Percentiles rank a stretch among this genome's conserved stretches.
Conservation (phyloP, 2,888 invertebrate genomes). For the Latrodectus elegans region DNA sequence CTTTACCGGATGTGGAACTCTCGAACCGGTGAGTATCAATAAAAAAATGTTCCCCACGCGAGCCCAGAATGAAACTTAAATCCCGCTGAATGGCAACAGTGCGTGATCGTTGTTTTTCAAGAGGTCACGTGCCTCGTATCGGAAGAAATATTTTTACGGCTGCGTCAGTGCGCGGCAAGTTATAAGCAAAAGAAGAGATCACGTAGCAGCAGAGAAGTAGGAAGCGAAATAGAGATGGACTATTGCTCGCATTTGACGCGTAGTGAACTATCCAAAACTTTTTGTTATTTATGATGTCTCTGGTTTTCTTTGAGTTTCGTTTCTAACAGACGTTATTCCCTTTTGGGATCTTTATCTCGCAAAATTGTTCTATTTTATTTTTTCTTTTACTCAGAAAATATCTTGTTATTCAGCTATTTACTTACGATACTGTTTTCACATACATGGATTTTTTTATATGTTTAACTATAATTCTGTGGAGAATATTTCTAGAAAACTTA, state of each 20-base stretch:
- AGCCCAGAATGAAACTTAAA: conserved; percentile 28
- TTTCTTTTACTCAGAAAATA: too few species aligned
- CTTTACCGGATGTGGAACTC: too few species aligned
- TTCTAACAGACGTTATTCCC: background rate
- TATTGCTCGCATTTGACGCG: conserved; percentile 41
- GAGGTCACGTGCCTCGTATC: conserved; percentile 46
- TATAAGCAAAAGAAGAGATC: conserved; percentile 48
- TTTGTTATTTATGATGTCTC: conserved; percentile 45
- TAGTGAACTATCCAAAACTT: conserved; percentile 33
- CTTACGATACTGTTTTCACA: too few species aligned
- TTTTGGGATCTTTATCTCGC: background rate
- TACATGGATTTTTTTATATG: too few species aligned
- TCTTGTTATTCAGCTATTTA: too few species aligned
- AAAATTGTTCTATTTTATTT: background rate
- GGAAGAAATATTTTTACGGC: conserved; percentile 34
- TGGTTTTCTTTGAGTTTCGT: conserved; percentile 11
- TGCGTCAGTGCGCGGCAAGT: conserved; percentile 4
- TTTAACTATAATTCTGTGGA: too few species aligned
- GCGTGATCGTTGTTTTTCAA: conserved; percentile 56
- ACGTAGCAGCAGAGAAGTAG: conserved; percentile 18
- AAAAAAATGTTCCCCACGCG: too few species aligned
- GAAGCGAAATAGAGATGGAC: conserved; percentile 8
- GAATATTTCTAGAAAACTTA: too few species aligned
- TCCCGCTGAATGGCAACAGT: conserved; percentile 34
- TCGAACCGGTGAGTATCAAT: too few species aligned